Base-by-base conservation (phyloP, 2,797 vertebrate species). In the Lutra lutra region DNA sequence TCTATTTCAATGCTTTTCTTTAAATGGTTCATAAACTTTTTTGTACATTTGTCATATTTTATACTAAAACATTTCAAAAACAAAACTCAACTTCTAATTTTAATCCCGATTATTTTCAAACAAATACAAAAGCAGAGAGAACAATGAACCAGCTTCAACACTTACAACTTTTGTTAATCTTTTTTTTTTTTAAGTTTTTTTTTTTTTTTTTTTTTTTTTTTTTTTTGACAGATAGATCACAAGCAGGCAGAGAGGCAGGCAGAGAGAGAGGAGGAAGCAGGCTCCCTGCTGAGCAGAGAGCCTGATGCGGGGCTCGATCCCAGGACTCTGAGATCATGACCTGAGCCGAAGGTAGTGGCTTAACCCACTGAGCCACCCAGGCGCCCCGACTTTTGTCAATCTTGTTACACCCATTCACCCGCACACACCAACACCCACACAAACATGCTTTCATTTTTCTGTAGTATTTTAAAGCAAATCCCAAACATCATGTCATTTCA, bases 1-100 rank as follows among this genome's bases (percentile, higher is more conserved):
- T 91, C 66, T 12, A 91, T 80, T 91, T 96, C 58, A 96, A 29
- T 88, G 40, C 54, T 97, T 95, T 73, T 62, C 23, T 92, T 54
- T 58, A 95, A 86, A 25, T 83, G 32, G 7, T 80, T 85, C 11
- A 32, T n/a, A 72, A n/a, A 29, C 3, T 46, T 62, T 94, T 88
- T 77, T 48, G n/a, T 75, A 60, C 68, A 35, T 82, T 75, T 85
- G 51, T 32, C 91, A 11, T 18, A 84, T 79, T 86, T 80, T 35
- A 77, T 56, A 54, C 12, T 83, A 91, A 92, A 56, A 58, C 15
- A 86, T 64, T 75, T 91, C 73, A 21, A 94, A 95, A 96, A 90
- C 48, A 72, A 93, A 93, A 90, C 43, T 87, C 20, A 94, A 5
- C 32, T 91, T 94, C 95, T 93, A 68, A 68, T 91, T 85, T 72